Percentiles rank a stretch among this genome's conserved stretches.
Evolutionary conservation across 35 echinoderm and acorn worm species (phyloP).

Genomic region (Chiridota heheva): DNA sequence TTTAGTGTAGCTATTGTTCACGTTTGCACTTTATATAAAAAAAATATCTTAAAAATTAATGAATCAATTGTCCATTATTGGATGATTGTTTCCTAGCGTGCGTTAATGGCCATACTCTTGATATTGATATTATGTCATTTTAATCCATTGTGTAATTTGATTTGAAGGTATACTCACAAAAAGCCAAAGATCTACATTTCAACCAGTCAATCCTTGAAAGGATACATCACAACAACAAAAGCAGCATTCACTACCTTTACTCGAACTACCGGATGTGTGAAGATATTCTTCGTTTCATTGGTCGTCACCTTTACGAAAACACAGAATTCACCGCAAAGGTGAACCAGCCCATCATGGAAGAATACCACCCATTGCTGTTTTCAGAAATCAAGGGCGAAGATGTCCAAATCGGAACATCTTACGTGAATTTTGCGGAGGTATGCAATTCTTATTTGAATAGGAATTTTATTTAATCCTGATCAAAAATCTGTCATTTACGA

Average conservation of each 20-base stretch:
- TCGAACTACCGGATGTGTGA: slow-evolving; percentile 71
- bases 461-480: background rate
- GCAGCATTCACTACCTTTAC: slow-evolving; percentile 29
- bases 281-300: slow-evolving; percentile 71
- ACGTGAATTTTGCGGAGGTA: slow-evolving; percentile 79
- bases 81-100: too few relatives aligned
- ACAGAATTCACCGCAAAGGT: slow-evolving; percentile 28
- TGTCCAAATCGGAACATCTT: slow-evolving; percentile 53
- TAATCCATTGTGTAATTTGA: background rate
- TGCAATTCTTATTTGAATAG: background rate
- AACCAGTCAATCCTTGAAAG: slow-evolving; percentile 57
- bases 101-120: background rate
- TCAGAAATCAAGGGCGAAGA: slow-evolving; percentile 62
- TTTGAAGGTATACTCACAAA: slow-evolving; percentile 47
- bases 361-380: slow-evolving; percentile 64
- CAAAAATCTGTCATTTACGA: background rate
- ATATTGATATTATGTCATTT: background rate
- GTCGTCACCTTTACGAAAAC: slow-evolving; percentile 24
- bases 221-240: slow-evolving; percentile 42
- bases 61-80: too few relatives aligned
- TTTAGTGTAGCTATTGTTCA: too few relatives aligned
- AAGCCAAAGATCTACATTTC: slow-evolving; percentile 43
- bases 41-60: too few relatives aligned
- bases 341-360: slow-evolving; percentile 9
- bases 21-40: too few relatives aligned